Base-by-base conservation (phyloP, 2,797 vertebrate species). In the Oreonectes daqikongensis region DNA sequence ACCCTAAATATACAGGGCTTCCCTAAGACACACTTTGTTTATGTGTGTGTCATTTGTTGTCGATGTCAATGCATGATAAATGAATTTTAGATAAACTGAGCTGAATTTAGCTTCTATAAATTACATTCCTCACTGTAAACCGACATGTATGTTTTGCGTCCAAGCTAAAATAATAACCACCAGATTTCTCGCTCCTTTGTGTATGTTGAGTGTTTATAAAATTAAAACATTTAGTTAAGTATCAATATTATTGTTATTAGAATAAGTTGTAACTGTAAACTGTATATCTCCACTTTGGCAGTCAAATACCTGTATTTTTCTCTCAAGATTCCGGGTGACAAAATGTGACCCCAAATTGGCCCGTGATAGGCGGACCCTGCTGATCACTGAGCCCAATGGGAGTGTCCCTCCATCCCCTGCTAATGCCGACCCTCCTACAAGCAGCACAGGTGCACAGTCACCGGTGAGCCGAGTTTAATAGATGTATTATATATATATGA, bases 241-340 rank as follows among this genome's bases (percentile, higher is more conserved):
- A 8, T 48, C 9, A 22, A 10, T 22, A 22, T 53, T 53, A 14
- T 55, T 55, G 24, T 6, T 26, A 26, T 55, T 35, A 35, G 35
- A 9, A 35, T 8, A 1, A 35, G 32, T 35, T 35, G 32, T 35
- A 8, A 8, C 7, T 2, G 32, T 35, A 9, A 35, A 35, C 10
- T 35, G 2, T 10, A 35, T 35, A 35, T 9, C 32, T 32, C 32
- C 4, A n/a, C n/a, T n/a, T n/a, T n/a, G n/a, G 5, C 0, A 7
- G 6, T 32, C 35, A 10, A 10, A 10, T 35, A 26, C 14, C 18
- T 66, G 42, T 11, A 1, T 14, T 72, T 7, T 48, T 28, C 32
- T 46, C 53, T 86, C n/a, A n/a, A 99, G 97, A 86, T 99, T 99
- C 85, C 93, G 96, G 35, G 97, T 99, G 76, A 98, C 95, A 0